Percentiles rank a stretch among this genome's conserved stretches.
These are phyloP conservation scores for Saimiri boliviensis DNA, from an alignment of 2,113 vertebrate genomes.

Conservation along the genomic window DNA sequence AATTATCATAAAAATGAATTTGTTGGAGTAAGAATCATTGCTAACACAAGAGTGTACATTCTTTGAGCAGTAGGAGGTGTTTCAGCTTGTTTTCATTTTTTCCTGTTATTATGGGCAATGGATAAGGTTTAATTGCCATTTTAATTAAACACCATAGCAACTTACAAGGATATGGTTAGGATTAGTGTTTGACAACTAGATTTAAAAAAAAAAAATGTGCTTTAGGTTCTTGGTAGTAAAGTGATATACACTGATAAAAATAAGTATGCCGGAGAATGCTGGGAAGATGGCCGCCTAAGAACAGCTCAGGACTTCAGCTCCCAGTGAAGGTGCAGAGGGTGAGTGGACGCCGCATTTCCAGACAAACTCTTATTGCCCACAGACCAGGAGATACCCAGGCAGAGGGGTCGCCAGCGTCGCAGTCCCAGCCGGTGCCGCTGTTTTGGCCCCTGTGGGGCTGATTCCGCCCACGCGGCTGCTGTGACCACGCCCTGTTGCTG, in stretches of 20 bases:
- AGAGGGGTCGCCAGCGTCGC: too few species aligned
- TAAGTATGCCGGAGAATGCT: too few species aligned
- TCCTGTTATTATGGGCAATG: neutral
- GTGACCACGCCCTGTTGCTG: too few species aligned
- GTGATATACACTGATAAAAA: slow-evolving; percentile 2
- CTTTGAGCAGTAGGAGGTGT: neutral
- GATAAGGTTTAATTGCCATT: slow-evolving; percentile 35
- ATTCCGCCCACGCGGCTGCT: too few species aligned
- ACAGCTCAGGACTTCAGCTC: too few species aligned
- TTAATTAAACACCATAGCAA: slow-evolving; percentile 60
- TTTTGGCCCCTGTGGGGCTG: too few species aligned
- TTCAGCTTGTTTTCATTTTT: slow-evolving; percentile 22
- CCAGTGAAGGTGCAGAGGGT: too few species aligned
- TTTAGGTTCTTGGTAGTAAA: neutral
- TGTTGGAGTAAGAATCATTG: neutral
- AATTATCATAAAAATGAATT: neutral
- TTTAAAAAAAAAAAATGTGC: neutral
- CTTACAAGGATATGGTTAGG: slow-evolving; percentile 15
- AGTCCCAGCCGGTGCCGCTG: too few species aligned
- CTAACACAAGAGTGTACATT: neutral
- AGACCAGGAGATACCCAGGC: too few species aligned
- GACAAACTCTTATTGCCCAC: too few species aligned
- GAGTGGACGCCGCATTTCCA: too few species aligned
- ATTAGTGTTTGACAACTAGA: slow-evolving; percentile 29
- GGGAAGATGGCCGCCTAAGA: too few species aligned